Percentiles rank a stretch among this genome's conserved stretches.
Evolutionary conservation across 2,888 invertebrate species (phyloP).

Genomic region (Silvanus unidentatus): DNA sequence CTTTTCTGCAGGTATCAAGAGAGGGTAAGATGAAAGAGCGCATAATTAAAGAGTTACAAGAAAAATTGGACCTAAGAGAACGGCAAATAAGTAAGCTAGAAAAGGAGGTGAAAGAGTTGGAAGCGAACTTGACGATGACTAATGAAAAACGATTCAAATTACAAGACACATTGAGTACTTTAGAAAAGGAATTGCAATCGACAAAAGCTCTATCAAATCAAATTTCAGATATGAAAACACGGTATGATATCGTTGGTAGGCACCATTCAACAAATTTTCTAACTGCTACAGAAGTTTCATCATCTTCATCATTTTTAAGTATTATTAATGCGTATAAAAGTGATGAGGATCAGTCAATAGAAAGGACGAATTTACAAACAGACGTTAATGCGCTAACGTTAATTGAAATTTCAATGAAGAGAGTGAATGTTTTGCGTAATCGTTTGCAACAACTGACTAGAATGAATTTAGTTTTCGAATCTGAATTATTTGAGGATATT

Average conservation of each 20-base stretch:
- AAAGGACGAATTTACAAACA: neutral
- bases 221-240: conserved; percentile 36
- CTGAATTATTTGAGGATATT: too few relatives aligned
- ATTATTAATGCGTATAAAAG: neutral
- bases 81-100: conserved; percentile 31
- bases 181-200: conserved; percentile 41
- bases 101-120: conserved; percentile 34
- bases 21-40: conserved; percentile 29
- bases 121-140: conserved; percentile 32
- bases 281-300: neutral
- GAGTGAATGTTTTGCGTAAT: conserved; percentile 27
- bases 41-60: conserved; percentile 34
- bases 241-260: conserved; percentile 32
- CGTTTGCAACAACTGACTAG: conserved; percentile 26
- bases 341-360: neutral
- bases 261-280: conserved; percentile 12
- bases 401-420: conserved; percentile 28
- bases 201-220: conserved; percentile 38
- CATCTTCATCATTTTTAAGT: neutral
- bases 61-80: conserved; percentile 32
- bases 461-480: conserved; percentile 16
- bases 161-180: conserved; percentile 37
- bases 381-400: conserved; percentile 22
- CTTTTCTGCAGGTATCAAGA: conserved; percentile 19
- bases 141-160: conserved; percentile 41